Evolutionary conservation across 2,888 invertebrate species (phyloP), one percentile per base, ranked within the genome.

Genomic region (Pycnomerus fuliginosus): DNA sequence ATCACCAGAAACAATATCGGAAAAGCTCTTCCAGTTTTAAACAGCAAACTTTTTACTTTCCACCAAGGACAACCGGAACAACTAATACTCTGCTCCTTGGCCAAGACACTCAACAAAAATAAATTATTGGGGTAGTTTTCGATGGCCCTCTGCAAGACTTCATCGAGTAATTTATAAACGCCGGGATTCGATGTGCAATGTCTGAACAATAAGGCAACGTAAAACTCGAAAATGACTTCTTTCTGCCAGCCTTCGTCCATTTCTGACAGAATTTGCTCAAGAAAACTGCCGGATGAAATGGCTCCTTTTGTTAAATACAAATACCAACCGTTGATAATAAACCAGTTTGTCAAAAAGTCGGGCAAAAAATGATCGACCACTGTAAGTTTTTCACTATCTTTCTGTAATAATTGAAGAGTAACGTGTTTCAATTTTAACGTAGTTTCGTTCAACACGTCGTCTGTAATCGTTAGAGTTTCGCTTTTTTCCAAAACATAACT

Each of bases 61-160:
- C 80, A 80, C 71, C 76, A 79, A 0, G 77, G 76, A 35, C 73
- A 71, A 15, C 67, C 57, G 16, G 35, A 30, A 33, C 63, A 71
- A 20, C 72, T 58, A 4, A 65, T 27, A 20, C 52, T 61, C 35
- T 78, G 76, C 37, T 74, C 65, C 42, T 71, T 71, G n/a, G 76
- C 73, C 42, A 76, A 64, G 11, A 74, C 67, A 17, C 79, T 74
- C 15, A 83, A 63, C 4, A 83, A 60, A 43, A 73, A 74, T 34
- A 81, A 68, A 67, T 84, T 84, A 45, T 80, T 76, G 1, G 83
- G 81, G 63, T 76, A 83, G 16, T 70, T 70, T 3, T 64, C 56
- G 1, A 80, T 60, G 0, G 74, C 75, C 16, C 64, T 60, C 24
- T 60, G 56, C 16, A 77, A 53, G 12, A 71, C 69, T 15, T 70